Base-by-base conservation (phyloP, 2,113 vertebrate genomes). In the Strix aluco region DNA sequence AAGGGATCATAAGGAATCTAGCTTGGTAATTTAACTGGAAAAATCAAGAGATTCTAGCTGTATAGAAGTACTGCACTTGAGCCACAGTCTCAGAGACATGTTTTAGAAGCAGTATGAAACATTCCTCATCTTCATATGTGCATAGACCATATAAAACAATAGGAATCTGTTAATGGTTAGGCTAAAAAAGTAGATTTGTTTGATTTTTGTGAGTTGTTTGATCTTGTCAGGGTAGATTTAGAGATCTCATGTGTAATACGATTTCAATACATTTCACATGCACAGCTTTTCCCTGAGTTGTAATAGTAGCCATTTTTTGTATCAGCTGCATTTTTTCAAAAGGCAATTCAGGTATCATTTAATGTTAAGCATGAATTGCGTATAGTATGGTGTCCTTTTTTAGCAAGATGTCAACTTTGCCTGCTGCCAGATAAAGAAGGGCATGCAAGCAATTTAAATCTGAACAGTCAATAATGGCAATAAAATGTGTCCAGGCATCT, bases 21-120 rank as follows among this genome's bases (percentile, higher is more conserved):
- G 4, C 6, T 49, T 44, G 32, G 6, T 12, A 93, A 46, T 2
- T 27, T 54, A 51, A 2, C 4, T 75, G 11, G 6, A 63, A 25
- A 88, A 93, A 34, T 40, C 11, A 62, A 74, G 29, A 65, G 2
- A 26, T 42, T 90, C 8, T 71, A 40, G 3, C 11, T 44, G 3
- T 29, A 6, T 6, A 54, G 44, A 73, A 36, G 4, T 36, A 19
- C 3, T 25, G 13, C 21, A 18, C 17, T 78, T 55, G 18, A 81
- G 4, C 8, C 12, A 52, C 7, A 17, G 18, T 23, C 10, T 34
- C 4, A 51, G 49, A 51, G 6, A 59, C 11, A 55, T 0, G 6
- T 38, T 71, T 71, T 54, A 69, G 18, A 15, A 88, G 9, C 6
- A 63, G 12, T 86, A 61, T 15, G 8, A 94, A 94, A 38, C 5